A percentile compares a stretch with the other conserved stretches of the same genome.
These are phyloP conservation scores for Drosophila bipectinata DNA, from an alignment of 1,140 invertebrate species.

Conservation along the genomic window DNA sequence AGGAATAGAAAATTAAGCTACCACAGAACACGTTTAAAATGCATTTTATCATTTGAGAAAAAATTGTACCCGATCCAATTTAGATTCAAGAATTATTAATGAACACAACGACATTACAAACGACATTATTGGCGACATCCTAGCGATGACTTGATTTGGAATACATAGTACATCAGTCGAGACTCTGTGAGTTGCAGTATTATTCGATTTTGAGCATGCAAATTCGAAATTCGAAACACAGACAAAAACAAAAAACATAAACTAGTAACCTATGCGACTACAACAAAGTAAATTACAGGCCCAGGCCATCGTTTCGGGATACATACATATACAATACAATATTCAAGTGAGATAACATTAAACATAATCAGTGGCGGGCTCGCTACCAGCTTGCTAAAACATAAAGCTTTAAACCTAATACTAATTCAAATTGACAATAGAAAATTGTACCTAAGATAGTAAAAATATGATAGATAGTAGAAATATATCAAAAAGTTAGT, in stretches of 20 bases:
- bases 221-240: constrained; percentile 41
- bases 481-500: constrained; percentile 41
- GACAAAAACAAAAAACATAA: constrained; percentile 77
- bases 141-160: constrained; percentile 21
- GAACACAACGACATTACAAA: constrained; percentile 4
- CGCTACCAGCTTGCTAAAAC: constrained; percentile 54
- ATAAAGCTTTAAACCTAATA: constrained; percentile 81
- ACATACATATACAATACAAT: constrained; percentile 49
- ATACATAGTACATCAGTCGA: constrained; percentile 42
- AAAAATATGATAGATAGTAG: constrained; percentile 47
- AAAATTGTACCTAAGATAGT: constrained; percentile 65
- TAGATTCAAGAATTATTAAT: constrained; percentile 1
- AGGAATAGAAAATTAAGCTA: constrained; percentile 33
- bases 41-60: constrained; percentile 4
- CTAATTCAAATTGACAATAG: constrained; percentile 60
- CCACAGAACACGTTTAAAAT: constrained; percentile 28
- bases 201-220: constrained; percentile 31
- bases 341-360: constrained; percentile 59
- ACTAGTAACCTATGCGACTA: constrained; percentile 63
- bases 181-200: constrained; percentile 34
- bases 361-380: constrained; percentile 61
- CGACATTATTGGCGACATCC: not conserved
- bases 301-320: constrained; percentile 27
- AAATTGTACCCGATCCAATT: constrained; percentile 1
- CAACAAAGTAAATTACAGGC: constrained; percentile 49